phyloP scores from a whole-genome alignment of 2,797 vertebrate genomes.

The Rhynchonycteris naso region DNA sequence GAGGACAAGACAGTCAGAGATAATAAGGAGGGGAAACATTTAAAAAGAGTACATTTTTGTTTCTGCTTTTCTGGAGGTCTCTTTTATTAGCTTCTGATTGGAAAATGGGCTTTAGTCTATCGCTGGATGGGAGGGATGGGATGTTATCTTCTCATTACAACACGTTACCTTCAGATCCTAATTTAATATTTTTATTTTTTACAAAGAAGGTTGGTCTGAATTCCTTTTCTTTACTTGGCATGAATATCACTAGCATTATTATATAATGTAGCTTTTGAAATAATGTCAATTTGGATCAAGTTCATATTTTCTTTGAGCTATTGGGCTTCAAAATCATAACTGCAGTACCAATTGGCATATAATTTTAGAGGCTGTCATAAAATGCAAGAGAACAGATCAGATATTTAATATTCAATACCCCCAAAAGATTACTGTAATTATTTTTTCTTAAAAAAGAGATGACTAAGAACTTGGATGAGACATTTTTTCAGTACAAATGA shows the following conservation, averaged over 20 bases:
- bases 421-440: background rate
- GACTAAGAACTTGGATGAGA: slow-evolving; percentile 23
- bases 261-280: slow-evolving; percentile 72
- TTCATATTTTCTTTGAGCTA: slow-evolving; percentile 71
- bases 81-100: background rate
- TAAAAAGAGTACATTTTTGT: background rate
- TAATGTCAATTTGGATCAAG: slow-evolving; percentile 72
- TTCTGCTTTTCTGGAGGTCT: background rate
- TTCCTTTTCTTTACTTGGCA: slow-evolving; percentile 43
- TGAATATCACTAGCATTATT: slow-evolving; percentile 47
- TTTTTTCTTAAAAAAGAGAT: slow-evolving; percentile 17
- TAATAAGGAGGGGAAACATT: background rate
- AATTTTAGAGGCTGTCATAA: slow-evolving; percentile 58
- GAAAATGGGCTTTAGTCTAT: background rate
- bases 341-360: slow-evolving; percentile 24
- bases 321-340: slow-evolving; percentile 69
- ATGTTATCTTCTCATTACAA: background rate
- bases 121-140: background rate
- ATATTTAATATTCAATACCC: slow-evolving; percentile 49
- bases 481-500: background rate
- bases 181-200: background rate
- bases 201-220: background rate
- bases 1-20: background rate
- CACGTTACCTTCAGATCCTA: background rate
- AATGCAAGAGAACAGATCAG: slow-evolving; percentile 38